These are phyloP conservation scores for Drosophila mojavensis DNA, from an alignment of 1,140 invertebrate genomes.

Conservation along the genomic window DNA sequence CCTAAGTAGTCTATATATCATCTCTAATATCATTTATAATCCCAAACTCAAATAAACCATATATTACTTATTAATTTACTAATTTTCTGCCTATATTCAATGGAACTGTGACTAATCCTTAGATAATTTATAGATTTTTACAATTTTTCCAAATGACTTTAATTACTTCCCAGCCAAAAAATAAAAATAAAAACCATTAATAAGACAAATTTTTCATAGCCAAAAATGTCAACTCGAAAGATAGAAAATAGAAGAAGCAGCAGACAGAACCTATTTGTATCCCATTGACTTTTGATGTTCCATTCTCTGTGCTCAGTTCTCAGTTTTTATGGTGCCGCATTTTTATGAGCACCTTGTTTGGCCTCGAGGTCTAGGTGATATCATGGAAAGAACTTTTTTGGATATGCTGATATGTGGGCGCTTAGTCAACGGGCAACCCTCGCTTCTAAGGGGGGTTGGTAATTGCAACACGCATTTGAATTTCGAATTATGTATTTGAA, in stretches of 20 bases:
- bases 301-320: neutral
- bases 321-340: slow-evolving; percentile 10
- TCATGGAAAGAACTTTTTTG: slow-evolving; percentile 6
- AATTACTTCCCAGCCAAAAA: slow-evolving; percentile 1
- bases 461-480: slow-evolving; percentile 78
- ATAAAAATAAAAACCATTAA: slow-evolving; percentile 4
- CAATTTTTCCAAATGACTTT: slow-evolving; percentile 3
- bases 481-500: slow-evolving; percentile 64
- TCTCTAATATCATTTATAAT: too few species aligned
- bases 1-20: too few species aligned
- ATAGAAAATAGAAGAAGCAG: neutral
- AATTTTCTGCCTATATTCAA: neutral
- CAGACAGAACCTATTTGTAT: slow-evolving; percentile 23
- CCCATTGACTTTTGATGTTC: slow-evolving; percentile 42
- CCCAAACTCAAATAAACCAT: neutral
- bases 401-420: neutral
- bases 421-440: slow-evolving; percentile 17
- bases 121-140: neutral
- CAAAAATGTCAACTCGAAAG: slow-evolving; percentile 9
- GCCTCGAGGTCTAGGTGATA: slow-evolving; percentile 24
- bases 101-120: neutral
- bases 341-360: slow-evolving; percentile 40
- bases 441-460: slow-evolving; percentile 60
- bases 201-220: slow-evolving; percentile 14
- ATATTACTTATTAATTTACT: slow-evolving; percentile 5